Percentiles rank a stretch among this genome's conserved stretches.
phyloP scores from a whole-genome alignment of 2,113 vertebrate genomes.

The Scartelaos histophorus region DNA sequence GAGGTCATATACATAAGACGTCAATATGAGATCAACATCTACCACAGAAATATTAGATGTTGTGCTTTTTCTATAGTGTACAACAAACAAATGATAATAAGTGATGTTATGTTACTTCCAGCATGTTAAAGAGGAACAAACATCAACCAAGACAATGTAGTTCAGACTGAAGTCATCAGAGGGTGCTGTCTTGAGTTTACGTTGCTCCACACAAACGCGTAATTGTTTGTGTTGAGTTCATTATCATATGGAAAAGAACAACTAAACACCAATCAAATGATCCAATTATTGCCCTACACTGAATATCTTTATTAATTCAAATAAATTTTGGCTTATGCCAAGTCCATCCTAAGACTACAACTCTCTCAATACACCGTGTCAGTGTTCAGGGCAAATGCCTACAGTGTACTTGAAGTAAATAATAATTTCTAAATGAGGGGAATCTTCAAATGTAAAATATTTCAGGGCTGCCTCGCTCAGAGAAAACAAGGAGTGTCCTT shows the following conservation, averaged over 20 bases:
- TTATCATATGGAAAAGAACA: background rate
- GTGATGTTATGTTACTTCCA: background rate
- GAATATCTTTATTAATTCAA: too few relatives aligned
- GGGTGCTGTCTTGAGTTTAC: constrained; percentile 8
- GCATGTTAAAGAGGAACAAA: background rate
- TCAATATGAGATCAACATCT: too few relatives aligned
- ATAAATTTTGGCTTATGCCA: too few relatives aligned
- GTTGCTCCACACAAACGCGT: background rate
- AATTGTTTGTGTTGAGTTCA: background rate
- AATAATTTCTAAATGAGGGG: too few relatives aligned
- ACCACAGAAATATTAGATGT: too few relatives aligned
- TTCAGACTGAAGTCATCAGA: constrained; percentile 26
- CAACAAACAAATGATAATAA: background rate
- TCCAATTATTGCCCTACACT: background rate
- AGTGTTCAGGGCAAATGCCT: background rate
- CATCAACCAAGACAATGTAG: background rate
- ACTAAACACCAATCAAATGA: background rate
- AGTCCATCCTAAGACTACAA: too few relatives aligned
- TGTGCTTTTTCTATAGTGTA: background rate
- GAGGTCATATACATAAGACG: too few relatives aligned
- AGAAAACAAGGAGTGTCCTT: background rate
- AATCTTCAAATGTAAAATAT: too few relatives aligned
- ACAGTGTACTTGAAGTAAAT: background rate
- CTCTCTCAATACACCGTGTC: too few relatives aligned
- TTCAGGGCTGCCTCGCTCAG: too few relatives aligned